phyloP scores from a whole-genome alignment of 2,888 invertebrate genomes.

The Cheilosia scutellata region DNA sequence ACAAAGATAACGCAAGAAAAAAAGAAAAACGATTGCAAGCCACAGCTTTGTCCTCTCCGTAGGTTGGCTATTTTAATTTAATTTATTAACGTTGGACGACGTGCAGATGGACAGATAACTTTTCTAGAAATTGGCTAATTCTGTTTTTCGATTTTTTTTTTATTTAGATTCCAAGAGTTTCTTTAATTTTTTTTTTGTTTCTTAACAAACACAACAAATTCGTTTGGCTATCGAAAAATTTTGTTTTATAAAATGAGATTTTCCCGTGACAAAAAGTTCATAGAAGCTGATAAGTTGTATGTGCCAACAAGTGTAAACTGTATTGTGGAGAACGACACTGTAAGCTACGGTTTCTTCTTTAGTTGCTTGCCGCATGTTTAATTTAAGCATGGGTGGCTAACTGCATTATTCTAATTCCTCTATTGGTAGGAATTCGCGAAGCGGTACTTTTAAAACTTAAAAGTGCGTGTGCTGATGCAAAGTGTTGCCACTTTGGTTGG shows the following conservation, averaged over 20 bases:
- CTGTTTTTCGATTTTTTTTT: slow-evolving; percentile 11
- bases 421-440: slow-evolving; percentile 21
- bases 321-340: slow-evolving; percentile 25
- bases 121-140: neutral
- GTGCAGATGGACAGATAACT: neutral
- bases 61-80: slow-evolving; percentile 19
- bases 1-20: slow-evolving; percentile 27
- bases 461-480: slow-evolving; percentile 13
- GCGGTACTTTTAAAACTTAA: slow-evolving; percentile 27
- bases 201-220: slow-evolving; percentile 70
- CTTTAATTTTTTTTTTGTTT: slow-evolving; percentile 59
- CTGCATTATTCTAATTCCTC: slow-evolving; percentile 49
- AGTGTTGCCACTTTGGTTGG: slow-evolving; percentile 36
- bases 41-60: slow-evolving; percentile 28
- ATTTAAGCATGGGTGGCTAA: slow-evolving; percentile 30
- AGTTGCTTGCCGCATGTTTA: slow-evolving; percentile 16
- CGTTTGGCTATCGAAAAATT: slow-evolving; percentile 63
- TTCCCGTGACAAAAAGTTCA: slow-evolving; percentile 55
- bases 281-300: slow-evolving; percentile 36
- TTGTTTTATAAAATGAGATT: slow-evolving; percentile 43
- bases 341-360: slow-evolving; percentile 16
- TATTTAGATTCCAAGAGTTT: slow-evolving; percentile 51
- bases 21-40: slow-evolving; percentile 56
- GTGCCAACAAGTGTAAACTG: slow-evolving; percentile 43
- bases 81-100: slow-evolving; percentile 17